A percentile compares a stretch with the other conserved stretches of the same genome.
phyloP scores from a whole-genome alignment of 2,888 invertebrate genomes.

The Clistopyga incitator region DNA sequence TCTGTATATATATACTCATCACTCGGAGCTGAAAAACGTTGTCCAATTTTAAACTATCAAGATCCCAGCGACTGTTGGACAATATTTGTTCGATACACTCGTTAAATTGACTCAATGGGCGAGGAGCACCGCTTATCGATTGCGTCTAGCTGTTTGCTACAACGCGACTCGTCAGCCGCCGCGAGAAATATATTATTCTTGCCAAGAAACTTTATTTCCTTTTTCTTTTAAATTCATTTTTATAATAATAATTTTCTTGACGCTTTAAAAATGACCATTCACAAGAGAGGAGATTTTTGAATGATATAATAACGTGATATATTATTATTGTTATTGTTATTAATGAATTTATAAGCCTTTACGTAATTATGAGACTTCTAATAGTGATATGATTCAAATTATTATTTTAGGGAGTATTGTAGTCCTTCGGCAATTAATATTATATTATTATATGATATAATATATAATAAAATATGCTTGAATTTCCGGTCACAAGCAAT shows the following conservation, averaged over 20 bases:
- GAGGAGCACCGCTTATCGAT: constrained; percentile 67
- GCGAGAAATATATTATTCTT: constrained; percentile 4
- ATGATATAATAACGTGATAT: too few relatives aligned
- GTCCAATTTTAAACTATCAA: constrained; percentile 48
- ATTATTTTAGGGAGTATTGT: too few relatives aligned
- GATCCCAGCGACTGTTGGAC: constrained; percentile 58
- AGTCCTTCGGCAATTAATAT: too few relatives aligned
- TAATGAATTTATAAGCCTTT: too few relatives aligned
- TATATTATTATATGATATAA: too few relatives aligned
- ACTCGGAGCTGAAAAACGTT: constrained; percentile 29
- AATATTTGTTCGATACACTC: constrained; percentile 60
- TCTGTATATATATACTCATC: constrained; percentile 4
- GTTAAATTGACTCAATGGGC: constrained; percentile 68
- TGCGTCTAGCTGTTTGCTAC: constrained; percentile 25
- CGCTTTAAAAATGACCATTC: not conserved
- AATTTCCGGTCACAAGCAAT: too few relatives aligned
- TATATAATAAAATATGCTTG: too few relatives aligned
- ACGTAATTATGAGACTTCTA: too few relatives aligned
- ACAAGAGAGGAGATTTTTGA: too few relatives aligned
- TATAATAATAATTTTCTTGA: too few relatives aligned
- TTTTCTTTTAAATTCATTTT: not conserved
- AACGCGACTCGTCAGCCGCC: constrained; percentile 5
- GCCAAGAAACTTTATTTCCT: not conserved
- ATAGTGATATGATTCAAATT: too few relatives aligned
- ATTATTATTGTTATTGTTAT: too few relatives aligned